phyloP scores from a whole-genome alignment of 2,797 vertebrate species.

The Eospalax fontanierii region DNA sequence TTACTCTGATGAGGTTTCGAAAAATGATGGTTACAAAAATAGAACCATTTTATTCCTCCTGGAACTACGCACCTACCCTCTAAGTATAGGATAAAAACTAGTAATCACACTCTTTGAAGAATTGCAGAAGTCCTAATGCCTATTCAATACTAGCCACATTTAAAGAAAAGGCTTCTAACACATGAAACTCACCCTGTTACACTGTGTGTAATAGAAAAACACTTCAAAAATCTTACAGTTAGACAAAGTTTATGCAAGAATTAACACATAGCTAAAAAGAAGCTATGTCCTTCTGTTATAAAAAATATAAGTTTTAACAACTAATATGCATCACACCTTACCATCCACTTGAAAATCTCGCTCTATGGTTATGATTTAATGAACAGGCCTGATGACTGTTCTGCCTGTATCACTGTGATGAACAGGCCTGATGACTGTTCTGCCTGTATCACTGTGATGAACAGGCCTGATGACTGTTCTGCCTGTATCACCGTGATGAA shows the following conservation, averaged over 20 bases:
- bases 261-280: conserved; percentile 37
- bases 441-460: too few species aligned
- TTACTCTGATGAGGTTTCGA: not conserved
- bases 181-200: conserved; percentile 39
- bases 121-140: conserved; percentile 62
- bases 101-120: conserved; percentile 62
- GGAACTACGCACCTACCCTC: conserved; percentile 58
- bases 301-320: conserved; percentile 17
- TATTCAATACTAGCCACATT: not conserved
- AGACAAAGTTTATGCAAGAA: conserved; percentile 65
- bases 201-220: not conserved
- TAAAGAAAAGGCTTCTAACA: not conserved
- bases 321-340: not conserved
- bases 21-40: conserved; percentile 69
- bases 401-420: too few species aligned
- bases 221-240: conserved; percentile 36
- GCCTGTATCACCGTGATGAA: too few species aligned
- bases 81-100: conserved; percentile 55
- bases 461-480: too few species aligned
- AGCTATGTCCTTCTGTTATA: conserved; percentile 28
- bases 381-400: too few species aligned
- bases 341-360: not conserved
- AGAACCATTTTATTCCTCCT: conserved; percentile 66
- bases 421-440: too few species aligned
- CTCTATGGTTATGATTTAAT: not conserved